Base-by-base conservation (phyloP, 2,113 vertebrate species). In the Cyrtonyx montezumae region DNA sequence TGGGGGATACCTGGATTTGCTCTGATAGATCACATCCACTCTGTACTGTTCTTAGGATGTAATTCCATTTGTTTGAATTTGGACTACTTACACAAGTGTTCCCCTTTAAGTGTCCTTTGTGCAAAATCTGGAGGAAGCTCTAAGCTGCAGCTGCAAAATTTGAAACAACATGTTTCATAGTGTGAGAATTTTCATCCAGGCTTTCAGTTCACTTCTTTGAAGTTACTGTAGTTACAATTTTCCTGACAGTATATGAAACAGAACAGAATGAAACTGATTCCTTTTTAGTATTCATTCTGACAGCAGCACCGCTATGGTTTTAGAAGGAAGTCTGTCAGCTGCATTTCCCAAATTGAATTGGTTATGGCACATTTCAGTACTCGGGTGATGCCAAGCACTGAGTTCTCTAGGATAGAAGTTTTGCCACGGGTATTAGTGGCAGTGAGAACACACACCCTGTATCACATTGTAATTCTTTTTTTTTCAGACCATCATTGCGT, bases 201-300 rank as follows among this genome's bases (percentile, higher is more conserved):
- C 61, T 61, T 91, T 88, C 51, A 77, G 32, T 78, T 88, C 6
- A 40, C 26, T 78, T 75, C 43, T 76, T 87, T 75, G 58, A 84
- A 87, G 37, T 17, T 69, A 23, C 51, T 68, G 2, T 69, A 78
- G n/a, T 75, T 48, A 21, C 32, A 40, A 8, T 16, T 86, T 51
- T 76, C 71, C 22, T 68, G 51, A 58, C 19, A 63, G 59, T 75
- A 34, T 28, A 23, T n/a, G 30, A 49, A 75, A 40, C 21, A 89
- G 17, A 32, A 67, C 30, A 87, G 63, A 79, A 58, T 55, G 63
- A 65, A 74, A 16, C 16, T 36, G 62, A 58, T 17, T 86, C 6
- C 21, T 30, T 59, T 48, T 42, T 74, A 42, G 17, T 53, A 74
- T 55, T 65, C 12, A 32, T 53, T 74, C 55, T 75, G n/a, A 70